Percentiles rank a stretch among this genome's conserved stretches.
Evolutionary conservation across 2,113 vertebrate genomes (phyloP).

Genomic region (Lampris megalopsis): DNA sequence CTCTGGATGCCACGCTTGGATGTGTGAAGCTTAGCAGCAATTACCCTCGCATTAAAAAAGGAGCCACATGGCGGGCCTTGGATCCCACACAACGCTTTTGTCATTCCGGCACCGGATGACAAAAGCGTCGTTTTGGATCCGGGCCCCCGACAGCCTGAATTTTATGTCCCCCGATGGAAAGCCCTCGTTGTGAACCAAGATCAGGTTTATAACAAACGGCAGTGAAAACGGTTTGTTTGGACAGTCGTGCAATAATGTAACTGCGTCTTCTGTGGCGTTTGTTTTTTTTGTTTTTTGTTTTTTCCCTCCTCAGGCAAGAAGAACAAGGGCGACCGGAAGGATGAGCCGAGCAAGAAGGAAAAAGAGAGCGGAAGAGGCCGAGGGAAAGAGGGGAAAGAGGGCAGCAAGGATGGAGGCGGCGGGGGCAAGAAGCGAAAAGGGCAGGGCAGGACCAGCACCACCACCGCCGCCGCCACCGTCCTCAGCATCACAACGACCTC

Average conservation of each 20-base stretch:
- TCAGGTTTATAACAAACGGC: conserved; percentile 19
- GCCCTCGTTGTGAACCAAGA: conserved; percentile 14
- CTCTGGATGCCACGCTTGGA: conserved; percentile 4
- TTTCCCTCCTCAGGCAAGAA: conserved; percentile 76
- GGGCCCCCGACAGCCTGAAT: not conserved
- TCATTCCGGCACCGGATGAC: not conserved
- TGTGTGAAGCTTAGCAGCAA: conserved; percentile 14
- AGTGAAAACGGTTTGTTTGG: conserved; percentile 13
- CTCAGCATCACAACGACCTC: conserved; percentile 78
- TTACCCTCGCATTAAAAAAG: conserved; percentile 20
- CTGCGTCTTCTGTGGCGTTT: conserved; percentile 5
- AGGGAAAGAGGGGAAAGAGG: conserved; percentile 24
- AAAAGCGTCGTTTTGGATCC: too few species aligned
- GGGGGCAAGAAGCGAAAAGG: conserved; percentile 84
- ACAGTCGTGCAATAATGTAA: not conserved
- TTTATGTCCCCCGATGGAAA: not conserved
- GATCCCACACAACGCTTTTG: conserved; percentile 21
- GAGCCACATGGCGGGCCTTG: not conserved
- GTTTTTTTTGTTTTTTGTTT: not conserved
- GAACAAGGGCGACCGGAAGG: conserved; percentile 77
- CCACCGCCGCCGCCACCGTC: conserved; percentile 33
- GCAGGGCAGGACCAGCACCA: conserved; percentile 76
- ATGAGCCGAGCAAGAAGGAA: conserved; percentile 80
- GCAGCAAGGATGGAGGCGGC: conserved; percentile 67
- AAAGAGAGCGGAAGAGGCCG: conserved; percentile 60